Base-by-base conservation (phyloP, 2,113 vertebrate genomes). In the Psettodes erumei region DNA sequence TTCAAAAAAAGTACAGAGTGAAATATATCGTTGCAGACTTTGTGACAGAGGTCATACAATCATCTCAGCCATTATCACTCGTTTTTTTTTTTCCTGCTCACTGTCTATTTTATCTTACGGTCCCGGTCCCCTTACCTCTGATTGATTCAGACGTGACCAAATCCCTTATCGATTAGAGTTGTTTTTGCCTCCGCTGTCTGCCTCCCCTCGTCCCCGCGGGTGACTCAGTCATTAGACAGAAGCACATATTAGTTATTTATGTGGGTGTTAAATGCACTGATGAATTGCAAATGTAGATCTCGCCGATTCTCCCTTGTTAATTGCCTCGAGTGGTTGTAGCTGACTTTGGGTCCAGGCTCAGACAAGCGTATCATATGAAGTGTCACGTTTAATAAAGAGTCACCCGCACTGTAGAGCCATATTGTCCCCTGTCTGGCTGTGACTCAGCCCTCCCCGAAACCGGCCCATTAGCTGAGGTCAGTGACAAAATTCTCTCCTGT, bases 191-290 rank as follows among this genome's bases (percentile, higher is more conserved):
- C 53, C 11, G 27, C 67, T 53, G 32, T 43, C 48, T 58, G 25
- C 50, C 54, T 54, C 75, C 71, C 19, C 33, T 53, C 77, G 25
- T 74, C 76, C 83, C 88, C 0, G 3, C 37, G 60, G 77, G 45
- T 3, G 75, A 58, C 68, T 88, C 67, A 90, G 88, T 91, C 86
- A 88, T 85, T 84, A 79, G 19, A 82, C 71, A 42, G 68, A 86
- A 79, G 70, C 86, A 87, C 82, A 90, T 90, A 87, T 92, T 86
- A 87, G 88, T 82, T 89, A 86, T 88, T 86, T 64, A 81, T 87
- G 87, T 86, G 86, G 82, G 87, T 74, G 84, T 82, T 83, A 77
- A 87, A 83, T 33, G 56, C 78, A 54, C 33, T 50, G 70, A 84
- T 73, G 84, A 83, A 84, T 75, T 83, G 80, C 72, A 75, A 67